Conservation (phyloP, 2,113 vertebrate genomes). For the Platycercus adscitus region DNA sequence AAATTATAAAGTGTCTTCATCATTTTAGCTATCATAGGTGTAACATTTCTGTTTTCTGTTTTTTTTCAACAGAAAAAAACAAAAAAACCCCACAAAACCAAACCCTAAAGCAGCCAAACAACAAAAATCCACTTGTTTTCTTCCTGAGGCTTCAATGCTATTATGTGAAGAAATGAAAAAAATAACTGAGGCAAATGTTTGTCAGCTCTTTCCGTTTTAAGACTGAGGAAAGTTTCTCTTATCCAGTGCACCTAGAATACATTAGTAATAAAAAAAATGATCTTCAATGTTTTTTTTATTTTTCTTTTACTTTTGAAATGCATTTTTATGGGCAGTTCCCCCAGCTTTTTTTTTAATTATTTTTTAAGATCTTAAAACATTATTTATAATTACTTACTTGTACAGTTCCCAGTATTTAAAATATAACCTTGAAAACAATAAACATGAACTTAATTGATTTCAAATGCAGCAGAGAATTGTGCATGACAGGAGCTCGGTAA, state of each 20-base stretch:
- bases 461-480: not conserved
- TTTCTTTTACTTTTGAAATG: not conserved
- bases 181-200: not conserved
- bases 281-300: fast-evolving
- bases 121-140: not conserved
- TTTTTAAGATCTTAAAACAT: not conserved
- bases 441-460: not conserved
- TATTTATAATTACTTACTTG: not conserved
- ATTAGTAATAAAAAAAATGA: fast-evolving
- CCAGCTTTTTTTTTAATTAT: not conserved
- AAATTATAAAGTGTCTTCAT: not conserved
- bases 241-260: not conserved
- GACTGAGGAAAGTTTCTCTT: not conserved
- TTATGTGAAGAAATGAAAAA: not conserved
- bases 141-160: not conserved
- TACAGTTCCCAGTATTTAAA: not conserved
- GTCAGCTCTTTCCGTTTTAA: not conserved
- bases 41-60: not conserved
- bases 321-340: not conserved
- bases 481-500: not conserved
- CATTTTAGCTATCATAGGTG: not conserved
- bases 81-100: not conserved
- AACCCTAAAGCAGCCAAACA: not conserved
- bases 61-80: no score
- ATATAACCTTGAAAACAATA: not conserved